These are phyloP conservation scores for Portevinia maculata DNA, from an alignment of 2,888 invertebrate genomes.

Conservation along the genomic window DNA sequence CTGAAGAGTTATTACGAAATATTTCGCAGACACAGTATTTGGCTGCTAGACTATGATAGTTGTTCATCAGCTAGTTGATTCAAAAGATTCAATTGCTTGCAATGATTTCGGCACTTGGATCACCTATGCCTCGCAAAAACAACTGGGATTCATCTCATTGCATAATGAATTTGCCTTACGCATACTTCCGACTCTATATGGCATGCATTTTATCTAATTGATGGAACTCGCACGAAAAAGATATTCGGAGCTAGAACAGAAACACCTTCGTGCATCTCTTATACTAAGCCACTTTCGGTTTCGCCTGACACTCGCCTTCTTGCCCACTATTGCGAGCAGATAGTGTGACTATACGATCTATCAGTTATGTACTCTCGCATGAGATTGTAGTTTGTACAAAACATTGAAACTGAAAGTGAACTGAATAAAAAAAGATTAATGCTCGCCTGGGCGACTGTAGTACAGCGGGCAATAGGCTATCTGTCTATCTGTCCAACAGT, in stretches of 20 bases:
- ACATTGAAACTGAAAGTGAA: constrained; percentile 73
- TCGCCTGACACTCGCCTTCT: constrained; percentile 43
- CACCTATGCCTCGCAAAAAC: constrained; percentile 4
- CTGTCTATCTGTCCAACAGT: constrained; percentile 66
- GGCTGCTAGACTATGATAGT: constrained; percentile 35
- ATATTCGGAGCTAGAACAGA: constrained; percentile 30
- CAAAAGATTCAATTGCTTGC: constrained; percentile 33
- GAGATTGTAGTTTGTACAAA: constrained; percentile 59
- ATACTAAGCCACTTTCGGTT: constrained; percentile 64
- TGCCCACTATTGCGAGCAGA: constrained; percentile 42
- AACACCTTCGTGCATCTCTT: constrained; percentile 47
- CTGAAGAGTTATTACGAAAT: constrained; percentile 55
- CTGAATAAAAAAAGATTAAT: constrained; percentile 69
- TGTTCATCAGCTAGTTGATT: constrained; percentile 18
- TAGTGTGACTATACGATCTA: constrained; percentile 59
- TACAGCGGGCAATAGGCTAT: constrained; percentile 65
- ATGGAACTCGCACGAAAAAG: constrained; percentile 34
- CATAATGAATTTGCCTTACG: not conserved
- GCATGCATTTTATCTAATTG: constrained; percentile 33
- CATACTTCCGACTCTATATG: constrained; percentile 39
- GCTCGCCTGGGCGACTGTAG: constrained; percentile 55
- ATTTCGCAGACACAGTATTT: constrained; percentile 27
- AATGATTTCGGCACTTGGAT: constrained; percentile 49
- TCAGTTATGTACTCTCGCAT: constrained; percentile 45
- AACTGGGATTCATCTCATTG: not conserved